Base-by-base conservation (phyloP, 2,113 vertebrate genomes). In the Corvus moneduloides region DNA sequence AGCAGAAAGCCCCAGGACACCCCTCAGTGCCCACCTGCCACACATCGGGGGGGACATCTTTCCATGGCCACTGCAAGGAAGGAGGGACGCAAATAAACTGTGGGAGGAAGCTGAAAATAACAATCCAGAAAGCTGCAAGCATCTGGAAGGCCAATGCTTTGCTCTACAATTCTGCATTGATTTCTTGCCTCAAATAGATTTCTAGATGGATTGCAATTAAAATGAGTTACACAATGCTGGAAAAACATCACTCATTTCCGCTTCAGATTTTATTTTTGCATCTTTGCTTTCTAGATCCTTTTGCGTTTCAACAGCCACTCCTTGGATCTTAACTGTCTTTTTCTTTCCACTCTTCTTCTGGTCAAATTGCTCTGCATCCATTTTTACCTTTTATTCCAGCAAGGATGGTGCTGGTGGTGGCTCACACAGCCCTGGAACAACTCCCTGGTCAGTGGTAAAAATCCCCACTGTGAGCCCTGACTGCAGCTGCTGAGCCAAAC, bases 181-280 rank as follows among this genome's bases (percentile, higher is more conserved):
- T 93, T 95, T 84, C 89, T 95, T 72, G 86, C 91, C 91, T 95
- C 93, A 93, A 95, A 97, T 90, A 97, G 93, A 79, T 85, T 93
- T 95, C 80, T 94, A 44, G 91, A 86, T 82, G 90, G 86, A 56
- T 55, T 83, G 95, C 90, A 96, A 90, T 93, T 91, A 83, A 58
- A 96, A 75, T 41, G 69, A 94, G 90, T 94, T 94, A 93, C 7
- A 87, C 89, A 67, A 63, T 71, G 84, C 76, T 84, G 74, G 63
- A 56, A 43, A 83, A 90, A 82, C 3, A 23, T 74, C 84, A 37
- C 63, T 89, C 69, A 16, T 71, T 94, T 94, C 95, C 76, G 15
- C 35, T 90, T 88, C 79, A 32, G 72, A 77, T 52, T 89, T 86
- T 90, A 92, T 94, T 93, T 87, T 84, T 74, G 83, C 54, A 46